These are phyloP conservation scores for Pristionchus exspectatus DNA, from an alignment of 2,888 invertebrate species.

Conservation along the genomic window DNA sequence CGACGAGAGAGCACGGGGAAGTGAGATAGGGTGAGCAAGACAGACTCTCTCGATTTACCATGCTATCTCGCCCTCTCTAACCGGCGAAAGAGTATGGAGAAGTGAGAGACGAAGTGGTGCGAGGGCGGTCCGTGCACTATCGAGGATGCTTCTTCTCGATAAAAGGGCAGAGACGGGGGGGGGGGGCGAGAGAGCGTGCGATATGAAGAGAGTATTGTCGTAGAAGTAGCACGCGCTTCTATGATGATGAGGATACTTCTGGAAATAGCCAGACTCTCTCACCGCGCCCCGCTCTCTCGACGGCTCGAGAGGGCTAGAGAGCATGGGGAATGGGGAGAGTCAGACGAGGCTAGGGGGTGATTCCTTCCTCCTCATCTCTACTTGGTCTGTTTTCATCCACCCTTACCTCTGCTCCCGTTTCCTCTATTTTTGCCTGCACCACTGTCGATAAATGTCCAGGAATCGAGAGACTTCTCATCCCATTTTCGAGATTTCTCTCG, in stretches of 20 bases:
- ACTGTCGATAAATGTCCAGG: too few species aligned
- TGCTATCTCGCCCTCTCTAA: background rate
- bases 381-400: background rate
- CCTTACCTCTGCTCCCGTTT: background rate
- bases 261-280: background rate
- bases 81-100: background rate
- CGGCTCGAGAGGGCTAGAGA: too few species aligned
- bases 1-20: background rate
- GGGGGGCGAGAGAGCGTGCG: background rate
- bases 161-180: background rate
- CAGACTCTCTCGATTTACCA: background rate
- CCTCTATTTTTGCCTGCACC: background rate
- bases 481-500: background rate
- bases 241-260: background rate
- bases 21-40: background rate
- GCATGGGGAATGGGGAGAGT: too few species aligned
- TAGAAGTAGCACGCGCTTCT: background rate
- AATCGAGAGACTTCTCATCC: too few species aligned
- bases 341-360: background rate
- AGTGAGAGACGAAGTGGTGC: background rate
- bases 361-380: background rate
- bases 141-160: too few species aligned
- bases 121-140: background rate
- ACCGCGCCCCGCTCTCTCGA: background rate
- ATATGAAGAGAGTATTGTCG: constrained; percentile 1